A percentile compares a stretch with the other conserved stretches of the same genome.
Conservation (phyloP, 2,888 invertebrate genomes). For the Chirona hameri region DNA sequence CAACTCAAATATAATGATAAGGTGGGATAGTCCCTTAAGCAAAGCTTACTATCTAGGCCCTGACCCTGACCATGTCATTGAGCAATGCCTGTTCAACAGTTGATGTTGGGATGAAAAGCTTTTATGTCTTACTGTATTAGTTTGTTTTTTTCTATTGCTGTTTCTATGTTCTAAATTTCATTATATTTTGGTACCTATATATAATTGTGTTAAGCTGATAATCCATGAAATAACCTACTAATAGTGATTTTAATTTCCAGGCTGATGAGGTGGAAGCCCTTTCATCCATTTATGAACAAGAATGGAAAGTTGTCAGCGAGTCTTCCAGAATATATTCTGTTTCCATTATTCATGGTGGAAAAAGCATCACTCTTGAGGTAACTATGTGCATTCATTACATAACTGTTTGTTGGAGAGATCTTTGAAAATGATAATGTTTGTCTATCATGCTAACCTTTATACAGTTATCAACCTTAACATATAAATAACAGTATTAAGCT, state of each 20-base stretch:
- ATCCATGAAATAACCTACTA: too few relatives aligned
- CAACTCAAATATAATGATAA: too few relatives aligned
- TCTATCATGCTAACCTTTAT: neutral
- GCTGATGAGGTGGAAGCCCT: slow-evolving; percentile 39
- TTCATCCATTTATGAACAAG: slow-evolving; percentile 38
- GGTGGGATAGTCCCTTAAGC: too few relatives aligned
- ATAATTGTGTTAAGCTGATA: neutral
- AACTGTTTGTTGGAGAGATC: neutral
- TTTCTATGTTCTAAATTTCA: too few relatives aligned
- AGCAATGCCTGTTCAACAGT: too few relatives aligned
- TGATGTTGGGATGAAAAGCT: too few relatives aligned
- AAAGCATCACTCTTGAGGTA: slow-evolving; percentile 35
- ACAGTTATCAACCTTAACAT: too few relatives aligned
- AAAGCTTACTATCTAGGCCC: too few relatives aligned
- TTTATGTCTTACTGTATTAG: too few relatives aligned
- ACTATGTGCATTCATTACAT: neutral
- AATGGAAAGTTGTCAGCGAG: slow-evolving; percentile 36
- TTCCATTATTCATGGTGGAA: slow-evolving; percentile 30
- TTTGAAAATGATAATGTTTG: neutral
- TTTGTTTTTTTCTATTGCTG: too few relatives aligned
- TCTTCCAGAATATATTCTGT: slow-evolving; percentile 35
- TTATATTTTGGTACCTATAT: neutral
- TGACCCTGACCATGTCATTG: too few relatives aligned
- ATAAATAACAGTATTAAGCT: neutral
- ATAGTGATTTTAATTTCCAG: slow-evolving; percentile 30